Evolutionary conservation across 2,113 vertebrate genomes (phyloP), one percentile per base, ranked within the genome.

Genomic region (Coregonus clupeaformis): DNA sequence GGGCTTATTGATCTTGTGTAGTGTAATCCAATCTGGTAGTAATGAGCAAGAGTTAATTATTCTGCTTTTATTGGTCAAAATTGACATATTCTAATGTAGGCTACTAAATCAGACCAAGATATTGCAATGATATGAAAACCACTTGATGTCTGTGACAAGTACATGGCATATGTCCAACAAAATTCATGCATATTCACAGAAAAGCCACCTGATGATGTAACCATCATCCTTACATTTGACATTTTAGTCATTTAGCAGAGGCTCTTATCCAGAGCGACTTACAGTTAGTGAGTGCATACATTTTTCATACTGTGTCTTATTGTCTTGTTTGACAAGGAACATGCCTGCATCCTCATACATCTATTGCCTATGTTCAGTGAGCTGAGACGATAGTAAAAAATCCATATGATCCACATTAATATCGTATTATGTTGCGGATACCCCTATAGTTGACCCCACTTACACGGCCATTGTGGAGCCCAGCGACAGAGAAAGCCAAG

Each of bases 131-230:
- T 11, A 9, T 42, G 7, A 52, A 52, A 52, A 52, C 14, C 49
- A 14, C 49, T 52, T 52, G 4, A 18, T 45, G 42, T 45, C 42
- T 45, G 1, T 52, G 49, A 18, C 14, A 65, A 29, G 63, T 65
- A 65, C 24, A 24, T 27, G 7, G 9, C 4, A 24, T 64, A 24
- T 64, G 16, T 9, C 63, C 63, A 30, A 65, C 24, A 65, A 6
- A 30, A 16, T 63, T 1, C 22, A 24, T 63, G 7, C n/a, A 63
- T n/a, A 11, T 63, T 63, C 7, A n/a, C 25, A 25, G 25, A 63
- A 63, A 25, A 63, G 60, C 6, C n/a, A 63, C n/a, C 60, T 59
- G 18, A 59, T 63, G 60, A 63, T 63, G 60, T 63, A 16, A 63
- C n/a, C n/a, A n/a, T n/a, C n/a, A n/a, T n/a, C n/a, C n/a, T n/a